A percentile compares a stretch with the other conserved stretches of the same genome.
phyloP scores from a whole-genome alignment of 2,113 vertebrate species.

The Podarcis muralis region DNA sequence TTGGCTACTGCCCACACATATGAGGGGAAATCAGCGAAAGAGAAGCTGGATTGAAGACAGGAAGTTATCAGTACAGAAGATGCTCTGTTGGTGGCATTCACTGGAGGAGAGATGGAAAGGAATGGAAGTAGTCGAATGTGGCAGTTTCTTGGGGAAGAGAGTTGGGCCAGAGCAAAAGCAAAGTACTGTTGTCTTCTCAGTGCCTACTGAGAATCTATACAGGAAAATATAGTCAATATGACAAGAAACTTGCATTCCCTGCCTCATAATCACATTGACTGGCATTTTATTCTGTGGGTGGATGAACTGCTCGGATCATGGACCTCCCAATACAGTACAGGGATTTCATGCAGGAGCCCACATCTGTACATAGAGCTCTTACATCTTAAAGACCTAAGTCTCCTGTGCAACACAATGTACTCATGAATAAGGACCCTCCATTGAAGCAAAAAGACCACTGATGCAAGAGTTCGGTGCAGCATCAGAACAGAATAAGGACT shows the following conservation, averaged over 20 bases:
- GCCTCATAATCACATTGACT: conserved; percentile 23
- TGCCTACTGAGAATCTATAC: too few species aligned
- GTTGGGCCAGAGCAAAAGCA: not conserved
- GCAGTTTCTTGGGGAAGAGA: not conserved
- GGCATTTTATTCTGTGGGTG: not conserved
- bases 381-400: not conserved
- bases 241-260: conserved; percentile 21
- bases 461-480: not conserved
- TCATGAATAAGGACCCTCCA: not conserved
- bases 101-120: not conserved
- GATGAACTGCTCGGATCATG: conserved; percentile 12
- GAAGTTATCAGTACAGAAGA: not conserved
- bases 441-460: not conserved
- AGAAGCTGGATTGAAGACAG: not conserved
- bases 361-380: not conserved
- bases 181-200: not conserved
- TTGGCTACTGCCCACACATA: not conserved
- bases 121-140: not conserved
- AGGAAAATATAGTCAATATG: not conserved
- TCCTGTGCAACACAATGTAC: not conserved
- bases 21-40: not conserved
- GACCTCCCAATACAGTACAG: not conserved
- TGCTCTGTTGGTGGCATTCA: not conserved
- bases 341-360: not conserved
- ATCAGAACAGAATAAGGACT: not conserved